Conservation (phyloP, 2,113 vertebrate genomes). For the Pseudorectes ferrugineus region DNA sequence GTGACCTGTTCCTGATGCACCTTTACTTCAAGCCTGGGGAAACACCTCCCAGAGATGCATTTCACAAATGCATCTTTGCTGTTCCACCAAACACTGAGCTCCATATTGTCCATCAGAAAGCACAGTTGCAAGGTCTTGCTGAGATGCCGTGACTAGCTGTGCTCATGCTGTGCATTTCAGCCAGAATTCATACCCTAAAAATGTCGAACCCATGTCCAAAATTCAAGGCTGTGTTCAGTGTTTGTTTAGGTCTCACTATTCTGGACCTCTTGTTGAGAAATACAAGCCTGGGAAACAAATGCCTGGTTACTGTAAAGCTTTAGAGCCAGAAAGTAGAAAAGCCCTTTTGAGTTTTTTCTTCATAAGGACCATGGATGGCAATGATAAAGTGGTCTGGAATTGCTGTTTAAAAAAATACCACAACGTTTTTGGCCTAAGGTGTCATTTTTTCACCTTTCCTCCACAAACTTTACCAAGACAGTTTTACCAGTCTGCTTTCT, state of each 20-base stretch:
- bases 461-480: not conserved
- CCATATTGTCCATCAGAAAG: not conserved
- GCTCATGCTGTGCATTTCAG: not conserved
- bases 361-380: not conserved
- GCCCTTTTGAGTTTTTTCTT: not conserved
- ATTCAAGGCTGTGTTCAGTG: not conserved
- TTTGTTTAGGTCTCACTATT: not conserved
- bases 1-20: not conserved
- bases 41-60: not conserved
- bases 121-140: not conserved
- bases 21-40: not conserved
- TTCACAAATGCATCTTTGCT: not conserved
- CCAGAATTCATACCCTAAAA: not conserved
- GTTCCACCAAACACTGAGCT: not conserved
- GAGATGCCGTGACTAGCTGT: not conserved
- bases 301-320: not conserved
- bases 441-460: not conserved
- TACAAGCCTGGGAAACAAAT: not conserved
- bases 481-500: not conserved
- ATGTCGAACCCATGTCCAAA: not conserved
- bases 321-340: not conserved
- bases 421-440: not conserved
- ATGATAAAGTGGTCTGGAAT: not conserved
- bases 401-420: not conserved
- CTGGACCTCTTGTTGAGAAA: not conserved